These are phyloP conservation scores for Thaleichthys pacificus DNA, from an alignment of 2,797 vertebrate species.

Conservation along the genomic window DNA sequence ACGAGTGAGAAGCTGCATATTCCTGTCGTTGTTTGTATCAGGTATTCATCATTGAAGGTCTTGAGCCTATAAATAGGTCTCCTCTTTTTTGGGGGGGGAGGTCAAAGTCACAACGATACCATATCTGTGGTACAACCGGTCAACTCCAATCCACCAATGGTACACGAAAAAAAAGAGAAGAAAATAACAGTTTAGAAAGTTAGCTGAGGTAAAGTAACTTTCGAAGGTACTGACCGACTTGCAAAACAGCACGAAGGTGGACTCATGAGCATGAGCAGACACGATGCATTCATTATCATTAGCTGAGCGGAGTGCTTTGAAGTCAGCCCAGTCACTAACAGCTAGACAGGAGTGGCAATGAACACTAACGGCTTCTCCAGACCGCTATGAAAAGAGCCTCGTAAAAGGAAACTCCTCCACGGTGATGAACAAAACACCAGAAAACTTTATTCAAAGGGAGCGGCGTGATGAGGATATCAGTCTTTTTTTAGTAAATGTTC, in stretches of 20 bases:
- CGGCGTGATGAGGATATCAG: conserved; percentile 18
- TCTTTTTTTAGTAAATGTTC: not conserved
- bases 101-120: not conserved
- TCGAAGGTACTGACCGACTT: conserved; percentile 51
- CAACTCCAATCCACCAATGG: not conserved
- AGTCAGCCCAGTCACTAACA: conserved; percentile 49
- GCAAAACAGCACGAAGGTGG: conserved; percentile 52
- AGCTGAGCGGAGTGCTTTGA: conserved; percentile 63
- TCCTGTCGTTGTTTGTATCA: too few relatives aligned
- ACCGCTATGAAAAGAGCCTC: conserved; percentile 34
- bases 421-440: conserved; percentile 36
- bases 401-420: conserved; percentile 38
- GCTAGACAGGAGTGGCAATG: conserved; percentile 45
- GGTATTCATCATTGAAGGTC: too few relatives aligned
- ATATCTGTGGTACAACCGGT: not conserved
- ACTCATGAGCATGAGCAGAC: conserved; percentile 59
- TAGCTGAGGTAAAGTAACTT: not conserved
- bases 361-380: conserved; percentile 36
- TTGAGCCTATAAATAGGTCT: too few relatives aligned
- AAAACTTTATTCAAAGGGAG: conserved; percentile 21
- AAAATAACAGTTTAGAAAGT: conserved; percentile 2
- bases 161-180: not conserved
- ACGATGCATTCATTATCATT: conserved; percentile 66
- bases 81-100: not conserved
- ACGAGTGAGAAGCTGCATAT: too few relatives aligned